phyloP scores from a whole-genome alignment of 2,113 vertebrate species.

The Oenanthe melanoleuca region DNA sequence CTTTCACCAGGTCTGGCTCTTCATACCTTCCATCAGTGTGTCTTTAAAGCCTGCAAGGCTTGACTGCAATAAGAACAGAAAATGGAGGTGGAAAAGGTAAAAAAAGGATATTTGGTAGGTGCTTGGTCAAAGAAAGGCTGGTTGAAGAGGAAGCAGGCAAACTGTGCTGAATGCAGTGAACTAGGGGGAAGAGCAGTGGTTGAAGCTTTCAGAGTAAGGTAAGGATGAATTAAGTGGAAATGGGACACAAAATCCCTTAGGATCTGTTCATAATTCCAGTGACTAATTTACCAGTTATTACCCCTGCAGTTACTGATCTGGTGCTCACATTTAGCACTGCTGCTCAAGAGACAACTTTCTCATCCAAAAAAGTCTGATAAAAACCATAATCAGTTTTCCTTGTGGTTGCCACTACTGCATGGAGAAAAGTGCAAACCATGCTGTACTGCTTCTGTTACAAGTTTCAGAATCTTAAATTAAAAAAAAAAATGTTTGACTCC shows the following conservation, averaged over 20 bases:
- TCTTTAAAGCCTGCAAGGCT: not conserved
- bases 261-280: not conserved
- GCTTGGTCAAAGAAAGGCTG: not conserved
- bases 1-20: not conserved
- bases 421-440: not conserved
- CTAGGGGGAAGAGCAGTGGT: not conserved
- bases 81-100: not conserved
- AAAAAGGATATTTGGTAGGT: not conserved
- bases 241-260: not conserved
- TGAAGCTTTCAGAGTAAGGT: not conserved
- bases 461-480: not conserved
- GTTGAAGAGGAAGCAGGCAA: not conserved
- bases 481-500: not conserved
- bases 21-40: fast-evolving
- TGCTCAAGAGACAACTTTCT: not conserved
- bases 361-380: not conserved
- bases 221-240: not conserved
- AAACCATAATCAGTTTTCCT: not conserved
- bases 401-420: not conserved
- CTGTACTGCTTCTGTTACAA: not conserved
- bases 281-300: not conserved
- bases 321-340: not conserved
- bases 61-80: not conserved
- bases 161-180: not conserved
- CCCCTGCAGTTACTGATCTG: not conserved